phyloP scores from a whole-genome alignment of 1,140 invertebrate genomes.

The Orius insidiosus region DNA sequence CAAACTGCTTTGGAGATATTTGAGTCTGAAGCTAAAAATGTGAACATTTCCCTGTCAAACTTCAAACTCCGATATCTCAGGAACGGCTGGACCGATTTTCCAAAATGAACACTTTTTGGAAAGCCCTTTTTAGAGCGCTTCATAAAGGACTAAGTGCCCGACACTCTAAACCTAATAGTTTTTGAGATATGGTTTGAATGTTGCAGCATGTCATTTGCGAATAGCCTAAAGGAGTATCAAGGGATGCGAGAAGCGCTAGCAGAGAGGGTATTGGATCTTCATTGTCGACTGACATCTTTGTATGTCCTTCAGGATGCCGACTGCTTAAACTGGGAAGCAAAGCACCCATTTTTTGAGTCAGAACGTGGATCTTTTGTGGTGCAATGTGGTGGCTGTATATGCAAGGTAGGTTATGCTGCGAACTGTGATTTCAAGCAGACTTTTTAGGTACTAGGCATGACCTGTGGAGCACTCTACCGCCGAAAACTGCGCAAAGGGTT shows the following conservation, averaged over 20 bases:
- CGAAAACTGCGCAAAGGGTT: constrained; percentile 60
- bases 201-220: constrained; percentile 18
- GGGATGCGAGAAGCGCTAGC: constrained; percentile 65
- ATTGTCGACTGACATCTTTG: constrained; percentile 50
- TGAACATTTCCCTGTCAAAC: no score
- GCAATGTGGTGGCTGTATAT: constrained; percentile 78
- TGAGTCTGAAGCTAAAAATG: no score
- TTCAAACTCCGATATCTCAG: no score
- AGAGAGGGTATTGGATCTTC: constrained; percentile 56
- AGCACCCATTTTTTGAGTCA: constrained; percentile 41
- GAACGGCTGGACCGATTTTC: no score
- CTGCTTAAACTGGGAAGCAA: constrained; percentile 45
- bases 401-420: constrained; percentile 50
- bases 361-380: constrained; percentile 55
- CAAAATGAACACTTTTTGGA: no score
- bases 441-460: constrained; percentile 46
- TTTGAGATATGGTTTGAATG: no score
- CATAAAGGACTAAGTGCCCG: no score
- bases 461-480: constrained; percentile 61
- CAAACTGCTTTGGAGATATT: no score
- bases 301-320: constrained; percentile 63
- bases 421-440: no score
- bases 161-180: no score
- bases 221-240: constrained; percentile 49
- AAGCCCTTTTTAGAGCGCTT: no score